Percentiles rank a stretch among this genome's conserved stretches.
Evolutionary conservation across 1,140 invertebrate species (phyloP).

Genomic region (Polypedilum vanderplanki): DNA sequence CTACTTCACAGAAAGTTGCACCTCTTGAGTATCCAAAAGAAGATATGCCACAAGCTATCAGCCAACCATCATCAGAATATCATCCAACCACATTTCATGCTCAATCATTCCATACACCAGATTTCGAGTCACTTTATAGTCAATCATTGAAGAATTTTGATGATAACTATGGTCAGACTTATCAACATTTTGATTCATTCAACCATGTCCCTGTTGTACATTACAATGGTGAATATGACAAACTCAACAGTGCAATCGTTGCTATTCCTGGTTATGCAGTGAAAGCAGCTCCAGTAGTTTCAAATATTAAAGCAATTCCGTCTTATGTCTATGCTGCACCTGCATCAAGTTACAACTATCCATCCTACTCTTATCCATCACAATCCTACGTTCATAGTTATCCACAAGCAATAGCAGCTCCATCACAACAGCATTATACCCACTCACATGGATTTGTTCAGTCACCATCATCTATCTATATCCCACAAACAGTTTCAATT

Average conservation of each 20-base stretch:
- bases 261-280: background rate
- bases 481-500: conserved; percentile 4
- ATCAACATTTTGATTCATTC: background rate
- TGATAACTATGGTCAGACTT: background rate
- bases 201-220: background rate
- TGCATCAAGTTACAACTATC: background rate
- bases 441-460: background rate
- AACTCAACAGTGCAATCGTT: background rate
- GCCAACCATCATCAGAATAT: background rate
- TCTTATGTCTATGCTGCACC: background rate
- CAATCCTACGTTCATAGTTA: background rate
- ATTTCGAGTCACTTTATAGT: background rate
- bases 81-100: background rate
- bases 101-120: background rate
- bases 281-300: background rate
- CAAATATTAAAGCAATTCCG: background rate
- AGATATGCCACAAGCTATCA: background rate
- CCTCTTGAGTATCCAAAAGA: background rate
- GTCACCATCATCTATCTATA: background rate
- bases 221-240: conserved; percentile 12
- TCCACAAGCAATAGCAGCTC: background rate
- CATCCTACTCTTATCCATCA: background rate
- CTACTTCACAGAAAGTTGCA: background rate
- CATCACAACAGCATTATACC: background rate
- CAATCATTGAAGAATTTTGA: background rate